Evolutionary conservation across 1,140 invertebrate genomes (phyloP).

Genomic region (Drosophila lini): DNA sequence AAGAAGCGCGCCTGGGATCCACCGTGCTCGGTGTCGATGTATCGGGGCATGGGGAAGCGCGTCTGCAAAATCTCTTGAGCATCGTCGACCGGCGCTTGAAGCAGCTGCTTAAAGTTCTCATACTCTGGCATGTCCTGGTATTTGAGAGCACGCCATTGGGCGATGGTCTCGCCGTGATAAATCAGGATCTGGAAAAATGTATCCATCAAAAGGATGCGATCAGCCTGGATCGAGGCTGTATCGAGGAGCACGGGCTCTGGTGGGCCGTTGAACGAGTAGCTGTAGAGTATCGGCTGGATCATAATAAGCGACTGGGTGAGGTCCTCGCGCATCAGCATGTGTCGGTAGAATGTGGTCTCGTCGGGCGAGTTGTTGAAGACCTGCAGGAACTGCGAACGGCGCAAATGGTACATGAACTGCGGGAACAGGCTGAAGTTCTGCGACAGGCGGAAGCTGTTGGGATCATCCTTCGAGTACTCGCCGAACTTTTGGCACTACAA

Average conservation of each 20-base stretch:
- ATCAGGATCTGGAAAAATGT: slow-evolving; percentile 99
- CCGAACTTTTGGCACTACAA: slow-evolving; percentile 99
- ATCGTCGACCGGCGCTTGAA: slow-evolving; percentile 98
- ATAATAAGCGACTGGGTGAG: slow-evolving; percentile 98
- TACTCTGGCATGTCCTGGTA: slow-evolving; percentile 99
- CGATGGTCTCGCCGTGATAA: slow-evolving; percentile 99
- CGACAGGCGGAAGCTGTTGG: slow-evolving; percentile 96
- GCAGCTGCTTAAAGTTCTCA: slow-evolving; percentile 97
- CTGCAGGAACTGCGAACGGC: slow-evolving; percentile 99
- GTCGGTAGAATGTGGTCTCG: slow-evolving; percentile 99
- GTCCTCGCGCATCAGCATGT: slow-evolving; percentile 98
- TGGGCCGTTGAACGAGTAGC: slow-evolving; percentile 98
- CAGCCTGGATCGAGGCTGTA: slow-evolving; percentile 98
- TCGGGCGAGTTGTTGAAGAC: slow-evolving; percentile 99
- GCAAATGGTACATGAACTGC: slow-evolving; percentile 99
- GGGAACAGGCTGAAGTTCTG: slow-evolving; percentile 99
- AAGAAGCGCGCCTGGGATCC: slow-evolving; percentile 99
- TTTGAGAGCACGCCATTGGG: slow-evolving; percentile 96
- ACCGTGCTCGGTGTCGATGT: slow-evolving; percentile 99
- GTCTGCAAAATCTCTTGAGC: slow-evolving; percentile 98
- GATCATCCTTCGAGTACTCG: slow-evolving; percentile 98
- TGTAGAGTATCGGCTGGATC: slow-evolving; percentile 99
- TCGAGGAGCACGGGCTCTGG: slow-evolving; percentile 99
- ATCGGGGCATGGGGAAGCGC: slow-evolving; percentile 98
- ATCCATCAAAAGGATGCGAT: slow-evolving; percentile 99